phyloP scores from a whole-genome alignment of 1,140 invertebrate species.

The Cataglyphis hispanica region DNA sequence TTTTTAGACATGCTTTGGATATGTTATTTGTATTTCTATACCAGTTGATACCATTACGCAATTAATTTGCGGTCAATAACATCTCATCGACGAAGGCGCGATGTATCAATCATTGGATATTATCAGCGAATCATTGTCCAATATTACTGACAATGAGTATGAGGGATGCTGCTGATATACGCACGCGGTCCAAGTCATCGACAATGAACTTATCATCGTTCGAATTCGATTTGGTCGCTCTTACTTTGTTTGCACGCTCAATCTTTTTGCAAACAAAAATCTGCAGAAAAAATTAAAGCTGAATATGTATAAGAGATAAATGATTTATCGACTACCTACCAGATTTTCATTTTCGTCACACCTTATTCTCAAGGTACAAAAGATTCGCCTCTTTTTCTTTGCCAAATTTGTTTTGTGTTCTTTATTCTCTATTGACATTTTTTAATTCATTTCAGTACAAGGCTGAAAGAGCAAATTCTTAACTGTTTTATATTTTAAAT shows the following conservation, averaged over 20 bases:
- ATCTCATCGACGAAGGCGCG: not conserved
- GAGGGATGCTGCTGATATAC: not conserved
- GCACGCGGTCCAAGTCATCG: not conserved
- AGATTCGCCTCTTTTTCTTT: too few relatives aligned
- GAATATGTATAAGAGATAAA: not conserved
- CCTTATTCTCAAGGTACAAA: not conserved
- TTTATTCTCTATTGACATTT: not conserved
- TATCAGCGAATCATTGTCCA: slow-evolving; percentile 19
- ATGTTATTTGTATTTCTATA: not conserved
- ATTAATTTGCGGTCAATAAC: slow-evolving; percentile 32
- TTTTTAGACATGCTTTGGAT: not conserved
- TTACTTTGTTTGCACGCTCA: not conserved
- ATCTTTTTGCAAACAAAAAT: not conserved
- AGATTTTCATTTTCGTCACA: not conserved
- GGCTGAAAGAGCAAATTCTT: not conserved
- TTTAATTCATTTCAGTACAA: not conserved
- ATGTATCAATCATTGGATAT: not conserved
- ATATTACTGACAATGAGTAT: slow-evolving; percentile 1
- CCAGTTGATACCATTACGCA: slow-evolving; percentile 30
- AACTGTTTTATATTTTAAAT: not conserved
- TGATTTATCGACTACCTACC: not conserved
- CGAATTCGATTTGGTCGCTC: not conserved
- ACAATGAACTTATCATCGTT: slow-evolving; percentile 10
- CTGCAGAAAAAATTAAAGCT: not conserved
- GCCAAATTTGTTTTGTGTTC: not conserved